Base-by-base conservation (phyloP, 2,113 vertebrate species). In the Cyprinodon tularosa region DNA sequence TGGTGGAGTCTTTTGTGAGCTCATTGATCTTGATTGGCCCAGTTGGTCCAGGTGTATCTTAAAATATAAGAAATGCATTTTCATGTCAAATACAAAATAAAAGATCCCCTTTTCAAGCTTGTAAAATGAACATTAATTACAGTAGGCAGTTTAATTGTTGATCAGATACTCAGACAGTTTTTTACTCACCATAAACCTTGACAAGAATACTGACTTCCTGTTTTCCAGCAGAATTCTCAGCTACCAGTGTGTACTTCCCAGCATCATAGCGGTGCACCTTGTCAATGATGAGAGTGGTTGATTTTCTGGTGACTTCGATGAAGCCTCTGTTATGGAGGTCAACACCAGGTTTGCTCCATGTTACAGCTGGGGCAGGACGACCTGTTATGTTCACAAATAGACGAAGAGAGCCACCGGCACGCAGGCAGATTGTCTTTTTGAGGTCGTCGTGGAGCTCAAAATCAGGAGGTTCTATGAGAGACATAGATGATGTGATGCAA, bases 251-350 rank as follows among this genome's bases (percentile, higher is more conserved):
- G 59, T 99, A 99, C 92, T 98, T 99, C 71, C 98, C 98, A 77
- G 97, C 98, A 1, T 99, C 98, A 0, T 99, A 99, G 48, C 98
- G 96, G 87, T 98, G 96, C 17, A 98, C 97, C 92, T 98, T 98
- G 80, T 99, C 98, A 74, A 99, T 95, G 57, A 97, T 96, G 75
- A 99, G 95, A 38, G 96, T 93, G 72, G 96, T 96, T 67, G 96
- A 96, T 61, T 94, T 96, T 75, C 92, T 95, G 3, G 95, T 98
- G 78, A 95, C 95, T 85, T 99, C 98, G 74, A 98, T 97, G 84
- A 98, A 97, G 59, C 94, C 97, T 86, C 97, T 95, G 82, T 91
- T 96, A 57, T 95, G 92, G 60, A 99, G 96, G 86, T 99, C 96
- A 61, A 97, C 88, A 48, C 91, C 98, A 66, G 96, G 87, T 80